Evolutionary conservation across 2,888 invertebrate genomes (phyloP), one percentile per base, ranked within the genome.

Genomic region (Thelaira solivaga): DNA sequence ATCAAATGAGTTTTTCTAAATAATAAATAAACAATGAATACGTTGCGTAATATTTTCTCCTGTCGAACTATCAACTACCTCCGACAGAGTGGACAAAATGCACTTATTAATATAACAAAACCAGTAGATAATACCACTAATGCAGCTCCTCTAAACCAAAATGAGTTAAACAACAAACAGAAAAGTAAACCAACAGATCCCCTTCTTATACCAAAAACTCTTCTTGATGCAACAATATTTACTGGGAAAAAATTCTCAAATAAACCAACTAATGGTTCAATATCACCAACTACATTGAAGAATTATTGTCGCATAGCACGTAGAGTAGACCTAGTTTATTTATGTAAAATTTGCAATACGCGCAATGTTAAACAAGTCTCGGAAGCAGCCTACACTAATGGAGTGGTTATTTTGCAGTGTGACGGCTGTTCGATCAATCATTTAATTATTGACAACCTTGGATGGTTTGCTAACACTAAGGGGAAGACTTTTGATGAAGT

Each of bases 341-440:
- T 84, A n/a, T 88, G 87, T 80, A 88, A 87, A 67, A 71, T 88
- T 36, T 88, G 87, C 76, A 86, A 88, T 55, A 88, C 88, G 10
- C 85, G 87, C 34, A 88, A 88, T 67, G 82, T 80, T 0, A 88
- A 88, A 78, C 83, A 84, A 65, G 85, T 88, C 20, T 86, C 86
- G n/a, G 87, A 88, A 76, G 87, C 84, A 41, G 87, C 87, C 8
- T 88, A 85, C 74, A 84, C 81, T 7, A 85, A 82, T 39, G 87
- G 87, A 2, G 86, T 88, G 6, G 87, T 88, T 1, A 88, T 88
- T 47, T 82, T 88, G 0, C 87, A 88, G 68, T 88, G 87, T 74
- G 87, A 88, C 81, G 87, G 87, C 18, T 88, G 87, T 82, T 85
- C 86, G 22, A 86, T 88, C 2, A 85, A 87, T 74, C 87, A 88